These are phyloP conservation scores for Parapristionchus giblindavisi DNA, from an alignment of 2,888 invertebrate genomes.

Conservation along the genomic window DNA sequence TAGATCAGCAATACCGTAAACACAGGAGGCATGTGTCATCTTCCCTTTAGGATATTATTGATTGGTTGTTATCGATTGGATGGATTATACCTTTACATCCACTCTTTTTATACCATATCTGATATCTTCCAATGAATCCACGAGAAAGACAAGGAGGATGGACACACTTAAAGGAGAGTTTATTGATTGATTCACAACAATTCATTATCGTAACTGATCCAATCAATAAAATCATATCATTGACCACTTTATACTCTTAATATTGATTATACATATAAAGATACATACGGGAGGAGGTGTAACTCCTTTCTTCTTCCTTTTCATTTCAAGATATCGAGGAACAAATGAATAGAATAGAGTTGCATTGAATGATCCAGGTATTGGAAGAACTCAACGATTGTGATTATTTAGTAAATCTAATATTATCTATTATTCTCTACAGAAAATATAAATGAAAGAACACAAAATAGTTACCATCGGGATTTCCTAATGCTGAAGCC, in stretches of 20 bases:
- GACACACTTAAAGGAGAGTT: conserved; percentile 4
- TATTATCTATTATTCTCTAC: background rate
- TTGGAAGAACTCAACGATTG: background rate
- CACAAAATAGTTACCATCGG: conserved; percentile 16
- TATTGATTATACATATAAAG: too few species aligned
- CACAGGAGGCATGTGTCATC: conserved; percentile 6
- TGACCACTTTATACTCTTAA: too few species aligned
- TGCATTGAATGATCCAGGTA: conserved; percentile 18
- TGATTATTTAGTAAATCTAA: background rate
- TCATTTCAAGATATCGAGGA: too few species aligned
- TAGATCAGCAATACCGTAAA: conserved; percentile 19
- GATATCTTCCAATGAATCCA: conserved; percentile 16
- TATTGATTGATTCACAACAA: background rate
- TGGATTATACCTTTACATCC: background rate
- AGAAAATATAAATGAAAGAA: too few species aligned
- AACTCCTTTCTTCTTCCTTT: too few species aligned
- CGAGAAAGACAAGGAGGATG: conserved; percentile 25
- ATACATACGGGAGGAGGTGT: too few species aligned
- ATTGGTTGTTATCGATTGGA: background rate
- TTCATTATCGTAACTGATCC: too few species aligned
- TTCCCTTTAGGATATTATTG: background rate
- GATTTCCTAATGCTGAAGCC: conserved; percentile 26
- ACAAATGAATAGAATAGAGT: background rate
- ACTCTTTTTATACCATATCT: conserved; percentile 5
- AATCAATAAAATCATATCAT: too few species aligned